phyloP scores from a whole-genome alignment of 2,797 vertebrate genomes.

The Muraenolepis orangiensis region DNA sequence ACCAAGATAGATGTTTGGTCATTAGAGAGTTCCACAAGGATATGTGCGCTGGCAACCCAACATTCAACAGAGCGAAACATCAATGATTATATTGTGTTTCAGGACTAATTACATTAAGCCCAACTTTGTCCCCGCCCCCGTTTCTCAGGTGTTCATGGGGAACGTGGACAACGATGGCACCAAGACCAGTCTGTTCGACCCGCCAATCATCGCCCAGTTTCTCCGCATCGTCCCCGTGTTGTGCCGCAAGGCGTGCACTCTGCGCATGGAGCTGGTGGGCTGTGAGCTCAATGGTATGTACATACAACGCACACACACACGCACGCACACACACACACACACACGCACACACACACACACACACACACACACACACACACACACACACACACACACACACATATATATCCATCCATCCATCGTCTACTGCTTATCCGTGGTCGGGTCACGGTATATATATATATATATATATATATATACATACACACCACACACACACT shows the following conservation, averaged over 20 bases:
- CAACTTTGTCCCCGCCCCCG: background rate
- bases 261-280: constrained; percentile 94
- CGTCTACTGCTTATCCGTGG: too few relatives aligned
- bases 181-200: constrained; percentile 83
- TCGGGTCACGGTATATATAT: too few relatives aligned
- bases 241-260: constrained; percentile 84
- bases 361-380: constrained; percentile 2
- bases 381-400: too few relatives aligned
- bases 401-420: too few relatives aligned
- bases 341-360: background rate
- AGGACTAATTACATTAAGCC: background rate
- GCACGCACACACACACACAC: background rate
- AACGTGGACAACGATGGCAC: constrained; percentile 81
- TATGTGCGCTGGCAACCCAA: background rate
- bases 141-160: constrained; percentile 80
- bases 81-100: background rate
- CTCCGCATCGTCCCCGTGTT: constrained; percentile 82
- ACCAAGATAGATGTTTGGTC: background rate
- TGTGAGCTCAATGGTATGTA: constrained; percentile 91
- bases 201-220: constrained; percentile 82
- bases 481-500: background rate
- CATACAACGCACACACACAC: background rate
- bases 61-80: background rate
- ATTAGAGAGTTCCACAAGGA: background rate
- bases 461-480: background rate